Percentiles rank a stretch among this genome's conserved stretches.
Evolutionary conservation across 2,888 invertebrate genomes (phyloP).

Genomic region (Acleris literana): DNA sequence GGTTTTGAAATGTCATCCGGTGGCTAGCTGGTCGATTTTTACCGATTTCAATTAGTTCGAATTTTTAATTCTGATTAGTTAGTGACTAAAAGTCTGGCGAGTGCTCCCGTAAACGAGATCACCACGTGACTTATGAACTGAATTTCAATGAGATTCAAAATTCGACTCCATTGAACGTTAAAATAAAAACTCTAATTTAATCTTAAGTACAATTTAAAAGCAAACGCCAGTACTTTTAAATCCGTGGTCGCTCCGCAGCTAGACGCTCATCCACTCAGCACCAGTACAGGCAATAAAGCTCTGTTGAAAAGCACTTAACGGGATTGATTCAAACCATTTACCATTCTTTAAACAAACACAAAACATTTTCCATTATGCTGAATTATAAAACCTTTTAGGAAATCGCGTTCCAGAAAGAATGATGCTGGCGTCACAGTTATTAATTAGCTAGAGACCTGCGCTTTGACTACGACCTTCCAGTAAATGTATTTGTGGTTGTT

Average conservation of each 20-base stretch:
- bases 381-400: conserved; percentile 80
- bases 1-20: too few relatives aligned
- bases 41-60: too few relatives aligned
- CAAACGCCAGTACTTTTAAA: conserved; percentile 2
- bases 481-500: too few relatives aligned
- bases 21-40: too few relatives aligned
- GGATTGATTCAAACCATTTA: conserved; percentile 82
- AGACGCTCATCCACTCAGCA: conserved; percentile 62
- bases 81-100: too few relatives aligned
- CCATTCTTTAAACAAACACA: conserved; percentile 82
- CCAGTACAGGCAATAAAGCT: conserved; percentile 79
- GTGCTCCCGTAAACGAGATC: too few relatives aligned
- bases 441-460: neutral
- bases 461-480: too few relatives aligned
- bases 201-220: neutral
- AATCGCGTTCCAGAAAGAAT: conserved; percentile 16
- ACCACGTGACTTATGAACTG: too few relatives aligned
- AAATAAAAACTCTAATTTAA: neutral
- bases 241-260: conserved; percentile 21
- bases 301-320: conserved; percentile 81
- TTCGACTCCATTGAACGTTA: too few relatives aligned
- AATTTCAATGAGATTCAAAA: too few relatives aligned
- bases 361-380: conserved; percentile 79
- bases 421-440: conserved; percentile 11
- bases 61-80: too few relatives aligned